phyloP scores from a whole-genome alignment of 2,888 invertebrate genomes.

The Acleris laterana region DNA sequence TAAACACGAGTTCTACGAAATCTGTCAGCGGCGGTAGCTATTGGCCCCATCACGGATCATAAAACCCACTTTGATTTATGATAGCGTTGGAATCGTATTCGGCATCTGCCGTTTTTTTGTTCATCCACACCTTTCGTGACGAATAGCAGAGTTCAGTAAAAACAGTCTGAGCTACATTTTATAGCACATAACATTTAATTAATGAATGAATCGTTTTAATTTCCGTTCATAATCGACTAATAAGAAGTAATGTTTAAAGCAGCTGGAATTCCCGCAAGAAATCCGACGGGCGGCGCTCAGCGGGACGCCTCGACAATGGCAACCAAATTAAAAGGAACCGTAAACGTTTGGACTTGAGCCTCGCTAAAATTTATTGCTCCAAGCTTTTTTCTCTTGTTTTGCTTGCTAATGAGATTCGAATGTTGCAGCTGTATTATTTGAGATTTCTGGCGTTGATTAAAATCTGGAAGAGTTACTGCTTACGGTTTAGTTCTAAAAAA shows the following conservation, averaged over 20 bases:
- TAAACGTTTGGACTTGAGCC: constrained; percentile 81
- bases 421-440: constrained; percentile 76
- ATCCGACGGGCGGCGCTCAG: constrained; percentile 73
- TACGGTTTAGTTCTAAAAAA: constrained; percentile 40
- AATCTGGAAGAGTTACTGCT: constrained; percentile 55
- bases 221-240: constrained; percentile 75
- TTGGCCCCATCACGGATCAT: constrained; percentile 57
- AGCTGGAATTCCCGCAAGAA: constrained; percentile 80
- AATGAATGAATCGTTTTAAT: constrained; percentile 59
- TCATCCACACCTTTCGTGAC: constrained; percentile 26
- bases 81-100: constrained; percentile 52
- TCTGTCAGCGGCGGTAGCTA: constrained; percentile 59
- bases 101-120: constrained; percentile 57
- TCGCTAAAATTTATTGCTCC: constrained; percentile 82
- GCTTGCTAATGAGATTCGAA: constrained; percentile 82
- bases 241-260: constrained; percentile 79
- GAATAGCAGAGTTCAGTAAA: constrained; percentile 14
- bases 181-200: constrained; percentile 43
- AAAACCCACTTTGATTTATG: constrained; percentile 71
- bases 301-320: constrained; percentile 81
- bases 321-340: constrained; percentile 83
- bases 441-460: constrained; percentile 65
- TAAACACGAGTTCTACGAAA: constrained; percentile 73
- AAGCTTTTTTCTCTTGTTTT: constrained; percentile 78
- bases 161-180: constrained; percentile 28